Percentiles rank a stretch among this genome's conserved stretches.
phyloP scores from a whole-genome alignment of 2,888 invertebrate species.

The Ichneumoninae sp. region DNA sequence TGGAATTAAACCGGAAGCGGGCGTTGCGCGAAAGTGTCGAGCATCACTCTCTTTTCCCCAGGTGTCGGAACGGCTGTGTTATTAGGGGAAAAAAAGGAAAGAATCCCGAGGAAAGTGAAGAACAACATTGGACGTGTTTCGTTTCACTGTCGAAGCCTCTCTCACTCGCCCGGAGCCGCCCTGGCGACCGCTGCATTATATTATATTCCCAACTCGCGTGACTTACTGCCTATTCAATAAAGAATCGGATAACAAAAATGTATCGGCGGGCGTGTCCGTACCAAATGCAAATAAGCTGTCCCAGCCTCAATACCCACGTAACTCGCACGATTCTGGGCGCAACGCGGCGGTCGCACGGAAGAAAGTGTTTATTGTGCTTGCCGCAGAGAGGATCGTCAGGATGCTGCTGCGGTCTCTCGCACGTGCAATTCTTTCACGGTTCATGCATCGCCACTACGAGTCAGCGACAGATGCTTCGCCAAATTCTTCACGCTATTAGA shows the following conservation, averaged over 20 bases:
- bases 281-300: conserved; percentile 17
- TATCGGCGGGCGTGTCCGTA: conserved; percentile 12
- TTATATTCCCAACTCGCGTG: conserved; percentile 48
- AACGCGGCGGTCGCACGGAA: conserved; percentile 35
- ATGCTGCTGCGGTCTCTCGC: conserved; percentile 48
- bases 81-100: conserved; percentile 1
- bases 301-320: not conserved
- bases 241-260: conserved; percentile 39
- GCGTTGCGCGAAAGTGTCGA: conserved; percentile 35
- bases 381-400: conserved; percentile 48
- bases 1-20: conserved; percentile 41
- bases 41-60: conserved; percentile 44
- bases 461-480: not conserved
- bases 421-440: conserved; percentile 25
- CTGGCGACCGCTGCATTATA: not conserved
- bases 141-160: conserved; percentile 12
- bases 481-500: not conserved
- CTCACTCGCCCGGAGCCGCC: not conserved
- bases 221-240: conserved; percentile 53
- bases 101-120: not conserved
- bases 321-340: conserved; percentile 34
- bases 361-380: conserved; percentile 48
- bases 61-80: not conserved
- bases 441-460: not conserved
- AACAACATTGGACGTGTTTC: not conserved